These are phyloP conservation scores for Phenacoccus solenopsis DNA, from an alignment of 1,140 invertebrate genomes.

Conservation along the genomic window DNA sequence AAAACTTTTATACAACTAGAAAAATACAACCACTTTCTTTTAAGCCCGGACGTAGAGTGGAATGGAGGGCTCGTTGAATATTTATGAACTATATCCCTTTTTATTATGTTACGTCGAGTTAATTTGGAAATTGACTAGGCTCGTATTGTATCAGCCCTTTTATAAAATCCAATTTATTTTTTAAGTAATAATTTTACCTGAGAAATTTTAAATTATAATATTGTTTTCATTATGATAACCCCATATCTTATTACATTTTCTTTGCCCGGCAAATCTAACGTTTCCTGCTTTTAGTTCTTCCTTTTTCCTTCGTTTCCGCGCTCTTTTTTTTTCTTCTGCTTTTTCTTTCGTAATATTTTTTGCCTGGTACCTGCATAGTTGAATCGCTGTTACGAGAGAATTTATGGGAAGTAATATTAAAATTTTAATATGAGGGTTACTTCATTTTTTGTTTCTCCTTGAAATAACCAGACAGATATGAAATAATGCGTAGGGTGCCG, in stretches of 20 bases:
- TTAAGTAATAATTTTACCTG: slow-evolving; percentile 3
- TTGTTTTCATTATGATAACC: slow-evolving; percentile 3
- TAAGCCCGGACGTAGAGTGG: background rate
- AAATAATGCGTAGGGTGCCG: too few species aligned
- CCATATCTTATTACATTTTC: background rate
- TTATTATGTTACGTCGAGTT: slow-evolving; percentile 2
- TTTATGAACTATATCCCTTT: slow-evolving; percentile 3
- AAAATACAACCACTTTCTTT: background rate
- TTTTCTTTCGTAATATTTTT: too few species aligned
- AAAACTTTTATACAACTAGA: background rate
- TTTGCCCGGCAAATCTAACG: too few species aligned
- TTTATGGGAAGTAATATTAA: background rate
- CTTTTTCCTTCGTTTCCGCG: background rate
- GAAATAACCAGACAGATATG: too few species aligned
- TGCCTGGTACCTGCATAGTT: too few species aligned
- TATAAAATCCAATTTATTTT: background rate
- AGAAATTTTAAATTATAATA: background rate
- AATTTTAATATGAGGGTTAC: too few species aligned
- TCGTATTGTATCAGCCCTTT: background rate
- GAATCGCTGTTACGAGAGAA: background rate
- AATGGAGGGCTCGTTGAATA: slow-evolving; percentile 1
- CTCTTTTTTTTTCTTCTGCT: too few species aligned
- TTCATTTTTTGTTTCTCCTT: too few species aligned
- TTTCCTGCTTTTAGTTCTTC: too few species aligned
- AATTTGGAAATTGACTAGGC: background rate